Percentiles rank a stretch among this genome's conserved stretches.
These are phyloP conservation scores for Scleropages formosus DNA, from an alignment of 2,797 vertebrate species.

Conservation along the genomic window DNA sequence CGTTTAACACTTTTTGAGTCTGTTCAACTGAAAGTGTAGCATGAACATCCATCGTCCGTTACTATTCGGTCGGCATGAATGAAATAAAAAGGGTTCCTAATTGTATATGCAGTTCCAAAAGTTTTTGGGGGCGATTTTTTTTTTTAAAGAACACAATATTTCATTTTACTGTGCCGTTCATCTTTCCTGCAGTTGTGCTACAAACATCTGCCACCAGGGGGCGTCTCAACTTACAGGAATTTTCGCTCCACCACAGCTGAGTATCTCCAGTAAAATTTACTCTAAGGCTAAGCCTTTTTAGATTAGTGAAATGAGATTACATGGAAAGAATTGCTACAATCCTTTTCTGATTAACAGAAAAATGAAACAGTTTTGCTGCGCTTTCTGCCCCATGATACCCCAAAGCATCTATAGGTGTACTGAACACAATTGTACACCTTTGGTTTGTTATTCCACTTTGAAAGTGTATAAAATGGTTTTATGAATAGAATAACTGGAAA, in stretches of 20 bases:
- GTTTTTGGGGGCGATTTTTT: background rate
- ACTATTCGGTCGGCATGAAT: no score
- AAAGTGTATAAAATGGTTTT: background rate
- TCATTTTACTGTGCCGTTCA: background rate
- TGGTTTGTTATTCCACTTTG: background rate
- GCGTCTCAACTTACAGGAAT: background rate
- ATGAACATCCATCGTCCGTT: no score
- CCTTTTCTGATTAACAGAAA: conserved; percentile 14
- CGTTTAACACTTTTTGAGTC: no score
- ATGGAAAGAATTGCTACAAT: conserved; percentile 8
- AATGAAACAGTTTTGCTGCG: background rate
- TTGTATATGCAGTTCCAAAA: background rate
- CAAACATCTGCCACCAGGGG: background rate
- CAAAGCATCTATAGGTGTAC: background rate
- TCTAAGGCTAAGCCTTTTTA: background rate
- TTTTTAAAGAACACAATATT: no score
- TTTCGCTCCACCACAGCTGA: background rate
- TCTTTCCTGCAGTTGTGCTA: background rate
- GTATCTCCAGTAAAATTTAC: background rate
- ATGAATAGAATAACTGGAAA: background rate
- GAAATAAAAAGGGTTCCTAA: no score
- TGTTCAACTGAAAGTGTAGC: no score
- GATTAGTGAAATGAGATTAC: conserved; percentile 14
- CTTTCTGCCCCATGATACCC: background rate
- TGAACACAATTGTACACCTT: background rate